These are phyloP conservation scores for Corythornis leucogaster DNA, from an alignment of 2,797 vertebrate genomes.

Conservation along the genomic window DNA sequence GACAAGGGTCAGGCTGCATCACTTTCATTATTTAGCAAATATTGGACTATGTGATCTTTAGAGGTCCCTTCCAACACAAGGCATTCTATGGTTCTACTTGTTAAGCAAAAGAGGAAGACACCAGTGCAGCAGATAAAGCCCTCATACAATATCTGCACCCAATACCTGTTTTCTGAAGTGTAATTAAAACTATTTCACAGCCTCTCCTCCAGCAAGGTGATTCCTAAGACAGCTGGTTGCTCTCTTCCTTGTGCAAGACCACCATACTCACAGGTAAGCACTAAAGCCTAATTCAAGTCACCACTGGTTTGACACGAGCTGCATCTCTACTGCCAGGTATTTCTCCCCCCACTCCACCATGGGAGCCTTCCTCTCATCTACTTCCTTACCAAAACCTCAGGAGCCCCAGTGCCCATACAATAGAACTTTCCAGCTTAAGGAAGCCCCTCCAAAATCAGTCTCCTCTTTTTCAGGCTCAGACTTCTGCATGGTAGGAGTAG, in stretches of 20 bases:
- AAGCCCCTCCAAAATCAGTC: background rate
- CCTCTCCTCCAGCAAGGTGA: background rate
- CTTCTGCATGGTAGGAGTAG: background rate
- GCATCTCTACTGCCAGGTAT: background rate
- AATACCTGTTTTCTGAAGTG: background rate
- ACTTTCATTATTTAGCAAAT: background rate
- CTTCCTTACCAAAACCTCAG: background rate
- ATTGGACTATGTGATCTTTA: too few relatives aligned
- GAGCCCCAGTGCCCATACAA: background rate
- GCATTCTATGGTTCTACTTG: background rate
- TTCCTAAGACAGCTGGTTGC: background rate
- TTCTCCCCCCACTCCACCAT: background rate
- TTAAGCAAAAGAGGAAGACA: background rate
- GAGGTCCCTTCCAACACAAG: too few relatives aligned
- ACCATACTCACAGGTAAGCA: background rate
- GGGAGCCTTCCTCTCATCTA: background rate
- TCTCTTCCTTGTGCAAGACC: background rate
- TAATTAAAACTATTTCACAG: background rate
- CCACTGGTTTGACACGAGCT: background rate
- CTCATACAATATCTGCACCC: background rate
- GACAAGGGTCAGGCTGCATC: background rate
- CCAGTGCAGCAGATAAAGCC: background rate
- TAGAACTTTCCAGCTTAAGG: background rate
- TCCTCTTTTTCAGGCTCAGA: background rate
- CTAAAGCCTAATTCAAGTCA: background rate